Percentiles rank a stretch among this genome's conserved stretches.
Evolutionary conservation across 2,888 invertebrate species (phyloP).

Genomic region (Ptychoptera contaminata): DNA sequence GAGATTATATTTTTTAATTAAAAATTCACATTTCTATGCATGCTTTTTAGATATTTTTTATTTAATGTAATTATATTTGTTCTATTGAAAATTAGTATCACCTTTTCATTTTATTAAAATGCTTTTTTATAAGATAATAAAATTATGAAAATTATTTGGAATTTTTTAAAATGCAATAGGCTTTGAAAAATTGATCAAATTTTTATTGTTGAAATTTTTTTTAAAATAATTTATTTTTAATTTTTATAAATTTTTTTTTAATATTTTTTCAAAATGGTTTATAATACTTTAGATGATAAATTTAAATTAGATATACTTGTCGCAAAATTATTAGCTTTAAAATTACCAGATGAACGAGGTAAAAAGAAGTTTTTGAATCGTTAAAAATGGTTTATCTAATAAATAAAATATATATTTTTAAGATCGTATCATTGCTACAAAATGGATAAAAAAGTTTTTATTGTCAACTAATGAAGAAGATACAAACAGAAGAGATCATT

Average conservation of each 20-base stretch:
- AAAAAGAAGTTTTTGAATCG: not conserved
- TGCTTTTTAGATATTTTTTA: not conserved
- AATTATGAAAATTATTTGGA: too few species aligned
- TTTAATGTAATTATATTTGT: not conserved
- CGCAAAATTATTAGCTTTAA: slow-evolving; percentile 9
- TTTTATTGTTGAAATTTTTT: too few species aligned
- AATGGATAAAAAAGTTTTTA: not conserved
- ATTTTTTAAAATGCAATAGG: too few species aligned
- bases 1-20: not conserved
- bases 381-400: not conserved
- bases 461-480: not conserved
- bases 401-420: not conserved
- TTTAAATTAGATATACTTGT: slow-evolving; percentile 8
- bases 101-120: too few species aligned
- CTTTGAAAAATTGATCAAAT: too few species aligned
- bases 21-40: not conserved
- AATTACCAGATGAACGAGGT: slow-evolving; percentile 9
- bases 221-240: too few species aligned
- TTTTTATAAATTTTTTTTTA: not conserved
- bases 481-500: slow-evolving; percentile 13
- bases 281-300: not conserved
- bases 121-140: too few species aligned
- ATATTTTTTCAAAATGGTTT: not conserved
- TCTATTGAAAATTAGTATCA: too few species aligned
- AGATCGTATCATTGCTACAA: not conserved